Evolutionary conservation across 2,113 vertebrate genomes (phyloP), one percentile per base, ranked within the genome.

Genomic region (Clarias macrocephalus): DNA sequence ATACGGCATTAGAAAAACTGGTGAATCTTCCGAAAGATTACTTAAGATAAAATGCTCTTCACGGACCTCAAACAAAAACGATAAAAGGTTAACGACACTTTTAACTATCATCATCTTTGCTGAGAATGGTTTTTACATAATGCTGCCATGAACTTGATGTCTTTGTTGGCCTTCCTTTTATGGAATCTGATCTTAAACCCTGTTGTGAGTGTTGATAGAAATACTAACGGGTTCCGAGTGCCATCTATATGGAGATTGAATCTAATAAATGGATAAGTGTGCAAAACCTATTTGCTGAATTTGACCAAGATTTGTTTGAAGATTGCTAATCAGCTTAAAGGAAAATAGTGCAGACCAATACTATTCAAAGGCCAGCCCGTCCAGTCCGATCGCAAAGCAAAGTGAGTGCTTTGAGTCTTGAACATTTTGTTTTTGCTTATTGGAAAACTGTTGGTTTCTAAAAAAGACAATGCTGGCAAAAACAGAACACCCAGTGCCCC

Each of bases 11-110:
- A 85, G 85, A 1, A 0, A 66, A 37, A 82, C 77, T 6, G 33
- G 85, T 7, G 81, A 11, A 89, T 90, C 92, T 93, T 92, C 91
- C 12, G 25, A 5, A n/a, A 87, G 76, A 84, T 81, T 56, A 76
- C 28, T 65, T 37, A 16, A 68, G 85, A 80, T 86, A 52, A 68
- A 80, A 66, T 37, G 48, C 48, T 37, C 23, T 68, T 54, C 19
- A 57, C 13, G 30, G 57, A 52, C 12, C 37, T 23, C 48, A 0
- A 33, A 52, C 62, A 83, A 48, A 54, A 81, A 68, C 30, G 25
- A 65, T 65, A 7, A 57, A 57, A 72, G 65, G 65, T 72, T 72
- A 30, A 70, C 12, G 25, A 62, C 57, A 42, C 79, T n/a, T 23
- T 56, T 83, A 13, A 56, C 18, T 56, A 48, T 21, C 57, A 7